Evolutionary conservation across 2,797 vertebrate species (phyloP).

Genomic region (Xyrichtys novacula): DNA sequence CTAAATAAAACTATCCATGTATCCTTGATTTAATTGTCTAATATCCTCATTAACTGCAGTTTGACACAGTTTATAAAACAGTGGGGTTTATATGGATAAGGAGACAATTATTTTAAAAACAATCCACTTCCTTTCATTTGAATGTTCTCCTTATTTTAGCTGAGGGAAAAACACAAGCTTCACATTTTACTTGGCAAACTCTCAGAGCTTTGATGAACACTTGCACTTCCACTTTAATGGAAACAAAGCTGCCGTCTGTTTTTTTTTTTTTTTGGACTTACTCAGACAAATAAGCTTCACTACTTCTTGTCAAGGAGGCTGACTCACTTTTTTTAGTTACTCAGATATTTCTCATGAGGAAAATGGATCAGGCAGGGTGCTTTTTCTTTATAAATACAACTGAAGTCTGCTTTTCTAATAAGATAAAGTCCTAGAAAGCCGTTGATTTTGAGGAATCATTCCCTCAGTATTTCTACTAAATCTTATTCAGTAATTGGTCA

Average conservation of each 20-base stretch:
- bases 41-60: too few relatives aligned
- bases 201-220: not conserved
- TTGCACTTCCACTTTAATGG: not conserved
- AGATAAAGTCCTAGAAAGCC: not conserved
- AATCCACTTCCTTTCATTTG: not conserved
- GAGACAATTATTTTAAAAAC: too few relatives aligned
- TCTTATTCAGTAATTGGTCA: too few relatives aligned
- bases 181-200: not conserved
- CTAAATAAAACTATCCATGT: too few relatives aligned
- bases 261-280: slow-evolving; percentile 2
- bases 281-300: slow-evolving; percentile 9
- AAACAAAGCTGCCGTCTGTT: not conserved
- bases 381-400: not conserved
- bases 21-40: too few relatives aligned
- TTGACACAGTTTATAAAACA: not conserved
- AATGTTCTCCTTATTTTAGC: slow-evolving; percentile 1
- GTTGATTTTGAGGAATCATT: not conserved
- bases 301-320: not conserved
- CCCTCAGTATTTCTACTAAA: too few relatives aligned
- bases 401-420: not conserved
- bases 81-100: not conserved
- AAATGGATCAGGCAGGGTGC: not conserved
- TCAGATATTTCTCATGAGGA: not conserved
- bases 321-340: not conserved
- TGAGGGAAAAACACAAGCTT: not conserved